These are phyloP conservation scores for Synodontis membranacea DNA, from an alignment of 2,113 vertebrate genomes.

Conservation along the genomic window DNA sequence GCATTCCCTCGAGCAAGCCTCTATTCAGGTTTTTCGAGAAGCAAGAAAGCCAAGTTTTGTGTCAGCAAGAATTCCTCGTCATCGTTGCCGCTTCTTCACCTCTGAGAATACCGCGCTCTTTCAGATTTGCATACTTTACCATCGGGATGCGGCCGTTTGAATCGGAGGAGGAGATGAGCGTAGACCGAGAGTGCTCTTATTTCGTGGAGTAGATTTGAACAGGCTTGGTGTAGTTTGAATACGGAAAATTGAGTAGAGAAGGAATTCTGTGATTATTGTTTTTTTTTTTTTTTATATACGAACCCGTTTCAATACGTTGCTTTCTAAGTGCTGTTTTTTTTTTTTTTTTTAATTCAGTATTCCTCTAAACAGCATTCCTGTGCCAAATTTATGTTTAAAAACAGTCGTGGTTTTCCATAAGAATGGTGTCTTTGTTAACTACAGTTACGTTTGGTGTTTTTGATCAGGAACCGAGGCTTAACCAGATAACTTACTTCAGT, in stretches of 20 bases:
- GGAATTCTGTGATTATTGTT: not conserved
- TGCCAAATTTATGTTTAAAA: not conserved
- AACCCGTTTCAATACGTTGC: not conserved
- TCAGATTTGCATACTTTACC: constrained; percentile 42
- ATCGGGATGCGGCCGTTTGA: constrained; percentile 25
- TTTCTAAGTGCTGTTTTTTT: not conserved
- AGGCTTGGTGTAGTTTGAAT: constrained; percentile 13
- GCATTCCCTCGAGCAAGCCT: constrained; percentile 43
- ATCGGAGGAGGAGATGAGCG: constrained; percentile 4
- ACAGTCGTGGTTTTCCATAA: not conserved
- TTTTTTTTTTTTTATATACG: not conserved
- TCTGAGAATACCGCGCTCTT: constrained; percentile 10
- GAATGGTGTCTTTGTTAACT: not conserved
- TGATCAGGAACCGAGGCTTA: not conserved
- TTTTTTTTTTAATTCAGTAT: not conserved
- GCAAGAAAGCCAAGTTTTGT: constrained; percentile 26
- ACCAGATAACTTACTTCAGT: not conserved
- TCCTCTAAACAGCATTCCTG: not conserved
- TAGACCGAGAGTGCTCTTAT: not conserved
- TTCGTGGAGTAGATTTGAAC: not conserved
- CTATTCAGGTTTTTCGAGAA: constrained; percentile 39
- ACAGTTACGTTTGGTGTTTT: not conserved
- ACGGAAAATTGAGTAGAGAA: constrained; percentile 11
- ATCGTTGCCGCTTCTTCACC: constrained; percentile 25
- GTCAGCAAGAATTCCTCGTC: constrained; percentile 15